A percentile compares a stretch with the other conserved stretches of the same genome.
phyloP scores from a whole-genome alignment of 2,797 vertebrate genomes.

The Enteromius radiatus region DNA sequence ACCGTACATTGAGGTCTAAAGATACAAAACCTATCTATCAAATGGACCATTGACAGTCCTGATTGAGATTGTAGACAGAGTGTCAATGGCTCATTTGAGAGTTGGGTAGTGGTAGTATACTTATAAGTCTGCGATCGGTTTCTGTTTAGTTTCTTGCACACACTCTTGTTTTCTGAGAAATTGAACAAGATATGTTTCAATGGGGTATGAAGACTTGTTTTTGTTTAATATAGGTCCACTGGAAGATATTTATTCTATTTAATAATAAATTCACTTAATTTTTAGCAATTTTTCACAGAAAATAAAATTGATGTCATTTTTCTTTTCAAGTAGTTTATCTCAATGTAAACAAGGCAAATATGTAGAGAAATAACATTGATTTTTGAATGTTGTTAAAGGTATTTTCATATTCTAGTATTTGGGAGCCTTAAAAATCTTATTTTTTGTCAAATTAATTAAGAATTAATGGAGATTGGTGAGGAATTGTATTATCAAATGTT shows the following conservation, averaged over 20 bases:
- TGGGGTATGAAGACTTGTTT: too few species aligned
- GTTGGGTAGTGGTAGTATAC: too few species aligned
- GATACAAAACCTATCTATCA: too few species aligned
- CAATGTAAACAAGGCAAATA: not conserved
- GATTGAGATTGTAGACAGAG: too few species aligned
- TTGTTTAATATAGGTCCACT: not conserved
- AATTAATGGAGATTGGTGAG: not conserved
- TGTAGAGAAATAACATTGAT: not conserved
- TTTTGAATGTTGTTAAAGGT: not conserved
- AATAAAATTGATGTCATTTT: not conserved
- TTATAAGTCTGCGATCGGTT: too few species aligned
- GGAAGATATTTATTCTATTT: not conserved
- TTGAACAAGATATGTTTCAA: not conserved
- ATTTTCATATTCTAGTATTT: not conserved
- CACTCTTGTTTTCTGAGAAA: not conserved
- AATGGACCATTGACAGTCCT: too few species aligned
- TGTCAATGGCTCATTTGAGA: too few species aligned
- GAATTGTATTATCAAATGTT: not conserved
- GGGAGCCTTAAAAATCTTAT: not conserved
- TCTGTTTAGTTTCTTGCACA: too few species aligned
- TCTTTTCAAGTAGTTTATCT: not conserved
- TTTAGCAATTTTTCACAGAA: not conserved
- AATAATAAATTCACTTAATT: not conserved
- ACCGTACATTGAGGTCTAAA: too few species aligned
- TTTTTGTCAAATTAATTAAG: too few species aligned